Evolutionary conservation across 2,113 vertebrate species (phyloP).

Genomic region (Laticauda colubrina): DNA sequence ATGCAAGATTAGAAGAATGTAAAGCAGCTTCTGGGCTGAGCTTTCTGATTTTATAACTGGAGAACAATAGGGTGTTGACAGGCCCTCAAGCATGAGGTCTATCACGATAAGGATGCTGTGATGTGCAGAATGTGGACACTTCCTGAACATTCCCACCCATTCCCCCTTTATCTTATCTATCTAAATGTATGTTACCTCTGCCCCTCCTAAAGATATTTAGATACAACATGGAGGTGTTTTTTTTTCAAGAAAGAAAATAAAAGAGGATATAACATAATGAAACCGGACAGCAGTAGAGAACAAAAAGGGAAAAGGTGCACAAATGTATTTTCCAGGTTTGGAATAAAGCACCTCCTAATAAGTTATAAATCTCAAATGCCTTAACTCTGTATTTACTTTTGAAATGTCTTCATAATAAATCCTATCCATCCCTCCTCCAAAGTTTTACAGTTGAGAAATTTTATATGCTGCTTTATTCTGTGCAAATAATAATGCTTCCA

Average conservation of each 20-base stretch:
- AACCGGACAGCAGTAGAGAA: not conserved
- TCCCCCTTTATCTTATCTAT: conserved; percentile 42
- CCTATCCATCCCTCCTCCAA: conserved; percentile 29
- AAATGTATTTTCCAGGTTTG: conserved; percentile 28
- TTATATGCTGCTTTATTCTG: conserved; percentile 60
- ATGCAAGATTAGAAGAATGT: conserved; percentile 56
- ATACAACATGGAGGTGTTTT: not conserved
- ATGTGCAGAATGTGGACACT: conserved; percentile 47
- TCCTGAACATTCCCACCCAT: conserved; percentile 38
- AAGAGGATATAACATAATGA: not conserved
- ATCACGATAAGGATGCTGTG: conserved; percentile 54
- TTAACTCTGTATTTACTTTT: conserved; percentile 34
- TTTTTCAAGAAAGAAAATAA: not conserved
- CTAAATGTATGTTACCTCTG: conserved; percentile 18
- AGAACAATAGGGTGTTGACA: conserved; percentile 63
- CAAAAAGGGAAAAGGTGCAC: not conserved
- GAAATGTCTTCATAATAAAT: conserved; percentile 14
- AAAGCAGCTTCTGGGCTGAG: conserved; percentile 17
- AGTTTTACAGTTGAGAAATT: conserved; percentile 59
- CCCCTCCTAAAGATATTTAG: conserved; percentile 36
- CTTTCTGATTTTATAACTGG: conserved; percentile 46
- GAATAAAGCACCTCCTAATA: not conserved
- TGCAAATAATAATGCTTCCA: conserved; percentile 67
- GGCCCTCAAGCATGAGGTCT: conserved; percentile 50
- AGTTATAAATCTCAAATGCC: conserved; percentile 3